These are phyloP conservation scores for Tetragonula carbonaria DNA, from an alignment of 2,888 invertebrate genomes.

Conservation along the genomic window DNA sequence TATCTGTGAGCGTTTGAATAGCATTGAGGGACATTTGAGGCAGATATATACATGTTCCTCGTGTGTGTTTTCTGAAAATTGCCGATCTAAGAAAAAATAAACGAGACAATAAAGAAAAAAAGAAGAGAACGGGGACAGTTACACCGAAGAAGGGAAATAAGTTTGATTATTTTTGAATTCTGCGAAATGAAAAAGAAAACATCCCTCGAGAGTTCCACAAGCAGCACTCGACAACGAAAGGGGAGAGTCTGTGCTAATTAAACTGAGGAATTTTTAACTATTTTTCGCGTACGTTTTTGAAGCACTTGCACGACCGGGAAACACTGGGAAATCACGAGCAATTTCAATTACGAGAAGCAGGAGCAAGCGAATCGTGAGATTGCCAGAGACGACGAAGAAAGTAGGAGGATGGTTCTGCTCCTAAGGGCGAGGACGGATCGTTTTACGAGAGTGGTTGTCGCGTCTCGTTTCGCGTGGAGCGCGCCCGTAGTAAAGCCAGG, in stretches of 20 bases:
- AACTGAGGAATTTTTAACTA: background rate
- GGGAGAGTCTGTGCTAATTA: background rate
- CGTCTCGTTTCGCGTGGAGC: constrained; percentile 50
- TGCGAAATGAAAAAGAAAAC: background rate
- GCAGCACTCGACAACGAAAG: background rate
- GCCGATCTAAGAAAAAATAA: background rate
- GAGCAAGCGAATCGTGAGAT: constrained; percentile 25
- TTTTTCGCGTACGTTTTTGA: background rate
- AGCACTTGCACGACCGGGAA: background rate
- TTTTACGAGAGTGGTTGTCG: constrained; percentile 57
- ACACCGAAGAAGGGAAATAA: no score
- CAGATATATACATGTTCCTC: background rate
- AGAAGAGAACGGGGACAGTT: background rate
- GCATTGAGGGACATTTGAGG: background rate
- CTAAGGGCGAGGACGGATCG: constrained; percentile 48
- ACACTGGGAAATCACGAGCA: constrained; percentile 35
- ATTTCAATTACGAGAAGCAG: constrained; percentile 47
- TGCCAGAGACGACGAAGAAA: constrained; percentile 26
- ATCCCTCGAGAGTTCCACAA: background rate
- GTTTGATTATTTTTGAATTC: background rate
- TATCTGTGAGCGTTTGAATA: background rate
- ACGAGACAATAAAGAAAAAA: background rate
- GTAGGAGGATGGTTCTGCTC: background rate
- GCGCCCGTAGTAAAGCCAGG: constrained; percentile 36
- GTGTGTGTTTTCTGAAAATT: background rate